Percentiles rank a stretch among this genome's conserved stretches.
Evolutionary conservation across 2,797 vertebrate species (phyloP).

Genomic region (Apogon hyalosoma): DNA sequence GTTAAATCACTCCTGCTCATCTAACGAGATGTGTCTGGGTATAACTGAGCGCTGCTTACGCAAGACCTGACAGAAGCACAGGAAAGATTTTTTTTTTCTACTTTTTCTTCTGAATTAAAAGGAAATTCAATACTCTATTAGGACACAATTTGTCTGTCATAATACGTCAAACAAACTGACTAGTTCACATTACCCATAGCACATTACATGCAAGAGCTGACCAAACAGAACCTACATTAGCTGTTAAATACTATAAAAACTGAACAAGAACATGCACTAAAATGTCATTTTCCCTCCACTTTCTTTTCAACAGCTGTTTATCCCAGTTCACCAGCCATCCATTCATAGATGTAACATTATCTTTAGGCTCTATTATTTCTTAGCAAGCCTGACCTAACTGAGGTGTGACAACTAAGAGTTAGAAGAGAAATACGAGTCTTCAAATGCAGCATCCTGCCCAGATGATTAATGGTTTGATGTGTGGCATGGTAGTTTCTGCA

Average conservation of each 20-base stretch:
- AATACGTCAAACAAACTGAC: neutral
- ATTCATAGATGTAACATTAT: slow-evolving; percentile 21
- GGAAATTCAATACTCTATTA: neutral
- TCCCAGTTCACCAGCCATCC: neutral
- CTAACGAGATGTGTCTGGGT: slow-evolving; percentile 3
- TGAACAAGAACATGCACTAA: neutral
- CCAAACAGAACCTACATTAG: neutral
- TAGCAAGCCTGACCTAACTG: neutral
- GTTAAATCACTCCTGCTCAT: slow-evolving; percentile 44
- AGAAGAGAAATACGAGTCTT: slow-evolving; percentile 17
- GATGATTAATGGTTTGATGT: slow-evolving; percentile 45
- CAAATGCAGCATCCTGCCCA: slow-evolving; percentile 8
- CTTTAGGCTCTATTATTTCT: slow-evolving; percentile 4
- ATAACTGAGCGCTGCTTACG: neutral
- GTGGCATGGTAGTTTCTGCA: slow-evolving; percentile 24
- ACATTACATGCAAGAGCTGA: neutral
- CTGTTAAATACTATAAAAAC: neutral
- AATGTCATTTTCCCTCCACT: neutral
- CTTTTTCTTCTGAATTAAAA: neutral
- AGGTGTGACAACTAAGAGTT: slow-evolving; percentile 18
- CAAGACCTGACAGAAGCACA: neutral
- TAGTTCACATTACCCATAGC: neutral
- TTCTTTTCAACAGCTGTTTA: neutral
- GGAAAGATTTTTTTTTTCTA: accelerated
- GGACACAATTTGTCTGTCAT: neutral